Evolutionary conservation across 35 echinoderm and acorn worm genomes (phyloP), one percentile per base, ranked within the genome.

Genomic region (Patiria miniata): DNA sequence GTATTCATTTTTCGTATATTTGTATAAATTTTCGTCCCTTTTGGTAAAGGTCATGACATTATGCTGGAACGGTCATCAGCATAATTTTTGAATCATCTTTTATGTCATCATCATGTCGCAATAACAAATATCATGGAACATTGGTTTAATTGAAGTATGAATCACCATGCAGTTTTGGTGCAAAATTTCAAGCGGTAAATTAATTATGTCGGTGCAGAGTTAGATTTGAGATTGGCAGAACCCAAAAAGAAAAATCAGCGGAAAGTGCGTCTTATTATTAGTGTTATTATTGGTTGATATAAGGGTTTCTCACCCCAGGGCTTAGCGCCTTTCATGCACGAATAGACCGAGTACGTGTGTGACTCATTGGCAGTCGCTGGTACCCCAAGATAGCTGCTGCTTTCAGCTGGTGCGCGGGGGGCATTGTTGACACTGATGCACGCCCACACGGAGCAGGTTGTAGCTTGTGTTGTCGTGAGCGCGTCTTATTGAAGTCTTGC

Each of bases 231-330:
- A 47, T 47, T 47, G 42, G 4, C 42, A 47, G 42, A 47, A 30
- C 34, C 10, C 65, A 0, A 9, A 73, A 34, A 26, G 26, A 3
- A 34, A 73, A 73, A 73, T 73, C 65, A 73, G 65, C 26, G 26
- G 26, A 73, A 73, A 73, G 65, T 34, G 23, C 2, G 65, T 5
- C 57, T 73, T 73, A 73, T 28, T 73, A 73, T 73, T 73, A 10
- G 65, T 32, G 29, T 73, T 73, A 73, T 36, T 73, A 73, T 22
- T 73, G 65, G 65, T 73, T 73, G 65, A 73, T 73, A 73, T 73
- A 73, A 26, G 65, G 65, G 65, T 23, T 60, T 23, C 7, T 73
- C 8, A 73, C 65, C 65, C 65, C 29, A 23, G 65, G 65, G 65
- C 65, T 73, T 73, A 15, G 65, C 2, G 23, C 26, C 26, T 26